These are phyloP conservation scores for Oostethus manadensis DNA, from an alignment of 2,113 vertebrate genomes.

Conservation along the genomic window DNA sequence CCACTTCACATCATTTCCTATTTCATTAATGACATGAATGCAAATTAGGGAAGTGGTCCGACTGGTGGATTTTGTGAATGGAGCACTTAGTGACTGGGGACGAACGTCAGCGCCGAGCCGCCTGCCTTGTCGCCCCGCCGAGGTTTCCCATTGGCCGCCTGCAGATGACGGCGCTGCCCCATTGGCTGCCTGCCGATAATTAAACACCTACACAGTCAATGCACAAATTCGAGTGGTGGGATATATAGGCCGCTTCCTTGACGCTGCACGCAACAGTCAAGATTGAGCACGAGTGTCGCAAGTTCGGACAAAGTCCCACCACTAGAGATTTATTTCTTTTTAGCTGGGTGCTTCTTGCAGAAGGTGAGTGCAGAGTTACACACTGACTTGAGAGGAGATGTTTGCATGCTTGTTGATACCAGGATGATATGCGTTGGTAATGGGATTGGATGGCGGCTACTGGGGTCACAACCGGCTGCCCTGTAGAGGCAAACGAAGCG, in stretches of 20 bases:
- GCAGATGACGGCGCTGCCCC: constrained; percentile 34
- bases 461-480: constrained; percentile 22
- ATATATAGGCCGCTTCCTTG: constrained; percentile 78
- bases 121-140: constrained; percentile 53
- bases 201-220: constrained; percentile 81
- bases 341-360: constrained; percentile 49
- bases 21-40: constrained; percentile 73
- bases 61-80: constrained; percentile 80
- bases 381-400: no score
- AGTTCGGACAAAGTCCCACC: constrained; percentile 43
- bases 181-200: constrained; percentile 75
- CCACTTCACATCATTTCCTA: constrained; percentile 43
- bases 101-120: constrained; percentile 73
- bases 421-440: constrained; percentile 21
- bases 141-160: constrained; percentile 56
- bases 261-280: constrained; percentile 67
- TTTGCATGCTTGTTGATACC: no score
- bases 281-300: constrained; percentile 42
- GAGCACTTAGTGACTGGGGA: constrained; percentile 70
- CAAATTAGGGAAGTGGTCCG: constrained; percentile 64
- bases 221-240: constrained; percentile 73
- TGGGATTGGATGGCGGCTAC: constrained; percentile 25
- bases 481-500: constrained; percentile 1
- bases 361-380: constrained; percentile 63
- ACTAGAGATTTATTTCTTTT: constrained; percentile 45